Evolutionary conservation across 2,113 vertebrate species (phyloP).

Genomic region (Bubo blakistoni): DNA sequence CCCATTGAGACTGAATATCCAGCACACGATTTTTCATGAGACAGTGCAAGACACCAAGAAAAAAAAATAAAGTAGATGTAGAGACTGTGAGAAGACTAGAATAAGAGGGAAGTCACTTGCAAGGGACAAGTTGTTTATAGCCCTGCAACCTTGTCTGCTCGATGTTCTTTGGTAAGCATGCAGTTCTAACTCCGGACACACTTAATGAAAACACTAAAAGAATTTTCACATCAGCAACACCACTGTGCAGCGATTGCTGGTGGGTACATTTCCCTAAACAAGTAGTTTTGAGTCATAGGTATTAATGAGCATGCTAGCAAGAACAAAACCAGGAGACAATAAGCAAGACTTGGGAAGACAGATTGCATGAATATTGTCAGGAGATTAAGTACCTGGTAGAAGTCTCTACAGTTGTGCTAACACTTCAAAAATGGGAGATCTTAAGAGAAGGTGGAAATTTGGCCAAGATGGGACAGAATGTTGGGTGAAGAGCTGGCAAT

Average conservation of each 20-base stretch:
- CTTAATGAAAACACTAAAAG: neutral
- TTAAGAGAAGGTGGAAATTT: neutral
- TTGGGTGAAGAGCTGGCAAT: neutral
- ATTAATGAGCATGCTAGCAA: neutral
- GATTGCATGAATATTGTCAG: rapidly evolving
- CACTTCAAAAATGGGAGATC: neutral
- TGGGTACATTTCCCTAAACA: neutral
- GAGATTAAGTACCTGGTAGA: neutral
- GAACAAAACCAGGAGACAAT: neutral
- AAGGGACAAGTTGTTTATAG: neutral
- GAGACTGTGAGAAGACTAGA: neutral
- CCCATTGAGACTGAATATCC: neutral
- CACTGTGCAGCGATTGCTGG: neutral
- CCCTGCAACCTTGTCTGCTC: neutral
- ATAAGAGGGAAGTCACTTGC: neutral
- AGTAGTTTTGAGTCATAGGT: neutral
- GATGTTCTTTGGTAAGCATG: neutral
- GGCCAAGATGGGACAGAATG: neutral
- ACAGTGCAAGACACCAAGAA: neutral
- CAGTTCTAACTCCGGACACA: neutral
- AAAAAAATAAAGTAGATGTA: rapidly evolving
- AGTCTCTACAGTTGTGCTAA: neutral
- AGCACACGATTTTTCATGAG: neutral
- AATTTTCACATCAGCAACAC: neutral
- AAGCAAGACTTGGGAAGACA: neutral